Evolutionary conservation across 2,888 invertebrate species (phyloP), one percentile per base, ranked within the genome.

Genomic region (Gastrophysa polygoni): DNA sequence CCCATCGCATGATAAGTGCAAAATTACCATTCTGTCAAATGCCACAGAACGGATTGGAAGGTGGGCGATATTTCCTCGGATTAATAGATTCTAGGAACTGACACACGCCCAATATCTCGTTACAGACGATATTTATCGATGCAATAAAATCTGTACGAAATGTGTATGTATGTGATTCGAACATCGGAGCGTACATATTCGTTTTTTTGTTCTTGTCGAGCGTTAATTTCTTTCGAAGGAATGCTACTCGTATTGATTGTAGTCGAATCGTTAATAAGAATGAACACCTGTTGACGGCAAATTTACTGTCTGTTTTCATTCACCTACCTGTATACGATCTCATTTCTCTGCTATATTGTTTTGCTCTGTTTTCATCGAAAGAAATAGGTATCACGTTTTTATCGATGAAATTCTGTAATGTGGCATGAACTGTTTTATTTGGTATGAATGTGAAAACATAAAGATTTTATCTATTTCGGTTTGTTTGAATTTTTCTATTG

Each of bases 61-160:
- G 24, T 24, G 3, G 3, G 24, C 32, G 32, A 2, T 2, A 7
- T 38, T 4, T 38, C 6, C 14, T 38, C 6, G 38, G 38, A 38
- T 38, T 38, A 38, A 14, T 14, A 6, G 38, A 38, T 38, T 14
- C 1, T 14, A 1, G 38, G 38, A 38, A 38, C 38, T n/a, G 2
- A 38, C n/a, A 3, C 14, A 4, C 6, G 14, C 38, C 38, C n/a
- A 11, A 38, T 38, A 28, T 54, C 24, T 54, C 17, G 46, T 46
- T 46, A 46, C 46, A 21, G 11, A 21, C 2, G 4, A 18, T 21
- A 46, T 43, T 54, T 54, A 54, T 54, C 43, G 54, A 43, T 20
- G 54, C 44, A 54, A 54, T 54, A 54, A 54, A 43, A 54, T 54
- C 43, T 5, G 43, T 54, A 54, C 54, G 14, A 24, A 54, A 54